These are phyloP conservation scores for Calliphora vicina DNA, from an alignment of 1,140 invertebrate species.

Conservation along the genomic window DNA sequence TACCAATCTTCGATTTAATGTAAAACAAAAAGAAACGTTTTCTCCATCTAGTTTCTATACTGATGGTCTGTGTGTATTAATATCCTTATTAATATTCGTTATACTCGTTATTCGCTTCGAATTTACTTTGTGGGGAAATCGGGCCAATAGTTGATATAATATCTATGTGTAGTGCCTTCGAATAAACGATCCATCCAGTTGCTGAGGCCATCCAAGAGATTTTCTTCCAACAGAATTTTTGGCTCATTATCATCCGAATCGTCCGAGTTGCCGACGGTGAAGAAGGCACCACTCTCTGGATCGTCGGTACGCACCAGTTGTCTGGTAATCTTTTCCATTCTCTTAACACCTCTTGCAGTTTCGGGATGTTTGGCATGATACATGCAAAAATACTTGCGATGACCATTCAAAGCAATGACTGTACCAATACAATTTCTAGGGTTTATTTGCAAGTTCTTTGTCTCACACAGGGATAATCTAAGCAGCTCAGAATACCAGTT, in stretches of 20 bases:
- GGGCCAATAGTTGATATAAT: conserved; percentile 97
- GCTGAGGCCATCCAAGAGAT: conserved; percentile 89
- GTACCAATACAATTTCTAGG: conserved; percentile 97
- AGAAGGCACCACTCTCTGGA: conserved; percentile 80
- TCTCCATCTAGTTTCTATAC: too few species aligned
- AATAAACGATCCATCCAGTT: conserved; percentile 97
- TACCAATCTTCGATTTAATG: too few species aligned
- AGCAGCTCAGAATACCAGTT: conserved; percentile 92
- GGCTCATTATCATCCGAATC: conserved; percentile 71
- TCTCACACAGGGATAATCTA: conserved; percentile 82
- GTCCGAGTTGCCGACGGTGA: conserved; percentile 77
- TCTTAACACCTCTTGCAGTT: conserved; percentile 67
- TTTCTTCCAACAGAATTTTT: conserved; percentile 68
- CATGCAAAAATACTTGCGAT: conserved; percentile 97
- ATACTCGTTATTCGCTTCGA: not conserved
- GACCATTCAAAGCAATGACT: conserved; percentile 93
- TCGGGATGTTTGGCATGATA: conserved; percentile 92
- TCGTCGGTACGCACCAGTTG: conserved; percentile 68
- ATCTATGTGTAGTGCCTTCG: conserved; percentile 92
- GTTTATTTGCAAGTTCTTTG: conserved; percentile 88
- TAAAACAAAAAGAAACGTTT: too few species aligned
- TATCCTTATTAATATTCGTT: not conserved
- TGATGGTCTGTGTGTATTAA: too few species aligned
- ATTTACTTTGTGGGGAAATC: conserved; percentile 74
- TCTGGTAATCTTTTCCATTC: conserved; percentile 73